Percentiles rank a stretch among this genome's conserved stretches.
phyloP scores from a whole-genome alignment of 2,797 vertebrate species.

The Schizopygopsis pylzovi region DNA sequence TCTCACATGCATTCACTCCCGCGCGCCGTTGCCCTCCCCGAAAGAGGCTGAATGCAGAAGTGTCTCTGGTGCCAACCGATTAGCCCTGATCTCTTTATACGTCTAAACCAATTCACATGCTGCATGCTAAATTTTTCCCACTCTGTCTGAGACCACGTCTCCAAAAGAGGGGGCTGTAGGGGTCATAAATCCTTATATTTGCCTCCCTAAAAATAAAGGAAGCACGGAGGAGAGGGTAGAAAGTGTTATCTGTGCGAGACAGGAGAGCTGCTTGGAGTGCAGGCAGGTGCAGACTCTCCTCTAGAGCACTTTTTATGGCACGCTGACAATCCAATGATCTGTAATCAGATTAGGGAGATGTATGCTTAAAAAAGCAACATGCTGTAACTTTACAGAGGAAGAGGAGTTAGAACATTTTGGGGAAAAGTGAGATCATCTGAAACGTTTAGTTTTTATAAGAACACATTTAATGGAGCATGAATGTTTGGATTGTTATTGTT shows the following conservation, averaged over 20 bases:
- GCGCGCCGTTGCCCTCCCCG: conserved; percentile 47
- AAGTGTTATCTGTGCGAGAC: conserved; percentile 83
- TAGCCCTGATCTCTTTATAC: conserved; percentile 85
- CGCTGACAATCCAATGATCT: conserved; percentile 79
- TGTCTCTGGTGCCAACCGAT: conserved; percentile 84
- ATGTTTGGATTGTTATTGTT: not conserved
- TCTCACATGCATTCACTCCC: conserved; percentile 48
- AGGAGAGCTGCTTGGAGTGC: conserved; percentile 76
- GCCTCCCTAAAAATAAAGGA: conserved; percentile 35
- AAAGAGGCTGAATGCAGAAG: conserved; percentile 75
- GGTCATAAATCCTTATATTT: conserved; percentile 51
- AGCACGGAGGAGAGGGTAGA: conserved; percentile 52
- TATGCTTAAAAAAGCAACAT: conserved; percentile 95
- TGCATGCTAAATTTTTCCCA: conserved; percentile 80
- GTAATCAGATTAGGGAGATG: conserved; percentile 99
- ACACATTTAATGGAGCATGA: not conserved
- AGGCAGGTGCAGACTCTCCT: conserved; percentile 85
- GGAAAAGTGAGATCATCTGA: not conserved
- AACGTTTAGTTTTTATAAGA: not conserved
- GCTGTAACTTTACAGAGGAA: conserved; percentile 75
- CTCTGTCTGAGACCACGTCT: conserved; percentile 59
- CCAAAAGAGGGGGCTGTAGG: conserved; percentile 66
- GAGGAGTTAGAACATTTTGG: not conserved
- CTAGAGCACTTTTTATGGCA: conserved; percentile 86
- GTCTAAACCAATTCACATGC: conserved; percentile 69